These are phyloP conservation scores for Mionectes macconnelli DNA, from an alignment of 2,113 vertebrate genomes.

Conservation along the genomic window DNA sequence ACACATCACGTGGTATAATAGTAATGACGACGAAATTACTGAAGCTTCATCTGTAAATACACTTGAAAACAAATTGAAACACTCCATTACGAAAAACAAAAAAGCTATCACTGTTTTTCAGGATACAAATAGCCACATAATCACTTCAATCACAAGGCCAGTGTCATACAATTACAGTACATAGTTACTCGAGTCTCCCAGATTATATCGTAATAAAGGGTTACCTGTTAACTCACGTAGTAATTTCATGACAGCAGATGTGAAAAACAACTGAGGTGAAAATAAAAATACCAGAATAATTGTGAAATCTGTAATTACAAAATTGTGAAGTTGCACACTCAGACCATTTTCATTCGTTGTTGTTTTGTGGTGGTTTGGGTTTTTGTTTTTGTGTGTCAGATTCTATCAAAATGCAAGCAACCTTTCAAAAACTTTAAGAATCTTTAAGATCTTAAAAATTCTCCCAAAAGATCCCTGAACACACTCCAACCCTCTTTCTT, in stretches of 20 bases:
- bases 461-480: neutral
- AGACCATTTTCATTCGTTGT: neutral
- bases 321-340: neutral
- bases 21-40: neutral
- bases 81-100: neutral
- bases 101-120: neutral
- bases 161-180: neutral
- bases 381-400: neutral
- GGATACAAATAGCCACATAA: neutral
- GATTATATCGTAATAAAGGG: neutral
- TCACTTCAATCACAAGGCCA: neutral
- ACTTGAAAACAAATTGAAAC: neutral
- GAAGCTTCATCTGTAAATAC: neutral
- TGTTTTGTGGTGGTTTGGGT: neutral
- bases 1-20: neutral
- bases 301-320: neutral
- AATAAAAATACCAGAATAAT: neutral
- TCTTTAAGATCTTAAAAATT: neutral
- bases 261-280: neutral
- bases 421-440: neutral
- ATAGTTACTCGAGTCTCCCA: neutral
- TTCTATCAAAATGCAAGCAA: neutral
- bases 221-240: slow-evolving; percentile 8
- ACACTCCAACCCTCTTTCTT: neutral
- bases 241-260: neutral